Base-by-base conservation (phyloP, 2,888 invertebrate species). In the Polia nebulosa region DNA sequence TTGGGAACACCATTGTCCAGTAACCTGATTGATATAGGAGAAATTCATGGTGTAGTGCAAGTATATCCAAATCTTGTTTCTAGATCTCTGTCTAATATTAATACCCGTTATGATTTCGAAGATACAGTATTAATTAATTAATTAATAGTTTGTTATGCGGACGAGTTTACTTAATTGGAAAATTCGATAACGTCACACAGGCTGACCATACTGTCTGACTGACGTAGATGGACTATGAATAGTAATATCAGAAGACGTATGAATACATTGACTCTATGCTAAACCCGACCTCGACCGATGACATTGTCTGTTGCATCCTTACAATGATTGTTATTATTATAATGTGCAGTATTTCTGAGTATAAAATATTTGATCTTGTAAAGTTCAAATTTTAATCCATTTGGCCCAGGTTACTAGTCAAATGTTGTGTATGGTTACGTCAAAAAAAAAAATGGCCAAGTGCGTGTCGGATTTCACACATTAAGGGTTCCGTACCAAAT, bases 241-340 rank as follows among this genome's bases (percentile, higher is more conserved):
- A 62, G 49, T 34, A 57, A 47, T 59, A 22, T 13, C 41, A 8
- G 25, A 75, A 64, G 32, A 49, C 41, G 36, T 55, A 51, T 72
- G 60, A 78, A 69, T 61, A 53, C 36, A 62, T 62, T 66, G 52
- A 67, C 39, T 62, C 29, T 77, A 20, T 47, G 66, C 71, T 55
- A 70, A 68, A 44, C 22, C 45, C 32, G 60, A 65, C 81, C 77
- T 79, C 65, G 61, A 72, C 62, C 68, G 51, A 51, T 51, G 67
- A 80, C 62, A 80, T 72, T 76, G 67, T 36, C 29, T 53, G 56
- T 45, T 51, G 49, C 39, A 76, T 66, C 51, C 45, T 63, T 45
- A 41, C 32, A 44, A 45, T 44, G 36, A 36, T 34, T 52, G 22
- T 51, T 73, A 49, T 20, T 52, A 41, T 27, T 49, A 22, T 17